These are phyloP conservation scores for Amblyornis subalaris DNA, from an alignment of 2,113 vertebrate species.

Conservation along the genomic window DNA sequence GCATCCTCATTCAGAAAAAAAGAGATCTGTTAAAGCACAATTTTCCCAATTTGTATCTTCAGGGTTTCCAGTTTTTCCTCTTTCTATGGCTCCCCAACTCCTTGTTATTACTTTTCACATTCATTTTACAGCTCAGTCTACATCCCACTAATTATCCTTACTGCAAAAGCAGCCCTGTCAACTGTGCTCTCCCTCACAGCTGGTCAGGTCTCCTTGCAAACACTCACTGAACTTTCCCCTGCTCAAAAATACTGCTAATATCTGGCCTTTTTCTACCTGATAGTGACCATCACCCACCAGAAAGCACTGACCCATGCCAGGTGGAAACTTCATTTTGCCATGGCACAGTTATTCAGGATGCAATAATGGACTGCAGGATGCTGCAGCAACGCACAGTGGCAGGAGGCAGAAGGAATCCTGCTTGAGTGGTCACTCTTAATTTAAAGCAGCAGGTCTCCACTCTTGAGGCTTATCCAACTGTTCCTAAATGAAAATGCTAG, in stretches of 20 bases:
- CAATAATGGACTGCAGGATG: rapidly evolving
- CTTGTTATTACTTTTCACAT: not conserved
- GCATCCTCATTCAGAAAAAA: not conserved
- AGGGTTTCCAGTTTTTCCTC: not conserved
- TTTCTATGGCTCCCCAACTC: not conserved
- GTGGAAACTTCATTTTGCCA: not conserved
- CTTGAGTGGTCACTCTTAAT: not conserved
- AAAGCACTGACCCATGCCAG: not conserved
- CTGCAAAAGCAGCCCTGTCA: not conserved
- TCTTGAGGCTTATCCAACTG: not conserved
- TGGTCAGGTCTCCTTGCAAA: not conserved
- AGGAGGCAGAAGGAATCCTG: not conserved
- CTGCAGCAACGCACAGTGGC: not conserved
- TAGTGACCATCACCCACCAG: not conserved
- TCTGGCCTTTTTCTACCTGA: not conserved
- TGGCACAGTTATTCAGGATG: not conserved
- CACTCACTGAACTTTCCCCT: not conserved
- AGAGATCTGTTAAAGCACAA: not conserved
- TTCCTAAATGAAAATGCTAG: not conserved
- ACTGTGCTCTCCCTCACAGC: too few relatives aligned
- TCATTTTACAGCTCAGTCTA: not conserved
- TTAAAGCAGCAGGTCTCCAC: not conserved
- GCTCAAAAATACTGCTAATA: not conserved
- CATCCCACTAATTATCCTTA: not conserved
- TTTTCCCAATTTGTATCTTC: not conserved